Evolutionary conservation across 2,113 vertebrate species (phyloP), one percentile per base, ranked within the genome.

Genomic region (Vimba vimba): DNA sequence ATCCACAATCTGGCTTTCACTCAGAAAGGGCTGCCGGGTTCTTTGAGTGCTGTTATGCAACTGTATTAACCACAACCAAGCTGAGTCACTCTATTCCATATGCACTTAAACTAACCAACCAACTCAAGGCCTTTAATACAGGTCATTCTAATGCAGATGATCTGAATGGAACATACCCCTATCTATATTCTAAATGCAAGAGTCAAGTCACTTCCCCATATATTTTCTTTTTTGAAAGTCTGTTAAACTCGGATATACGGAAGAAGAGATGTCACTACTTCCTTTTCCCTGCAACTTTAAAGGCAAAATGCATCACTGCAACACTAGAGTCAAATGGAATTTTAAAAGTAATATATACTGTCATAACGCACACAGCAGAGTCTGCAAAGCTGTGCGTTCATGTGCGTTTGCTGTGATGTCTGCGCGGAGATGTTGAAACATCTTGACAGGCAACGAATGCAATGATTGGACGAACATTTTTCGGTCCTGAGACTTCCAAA

Each of bases 21-120:
- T 45, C 47, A 60, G 50, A 27, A 68, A 9, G 57, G 23, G n/a
- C 19, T 2, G 17, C 19, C 1, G 21, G 64, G 66, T 52, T 82
- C 27, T 47, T n/a, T 52, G 81, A 83, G 81, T 39, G 23, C 45
- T 39, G 64, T 83, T 83, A 83, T 39, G 66, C 23, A 82, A 82
- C 64, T 50, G 43, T 69, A 82, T 82, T 55, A 82, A 82, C 64
- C 80, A 69, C 80, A 69, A 43, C 11, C 33, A 79, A 69, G 64
- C 45, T 52, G 80, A 82, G 27, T 69, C 80, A 82, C 80, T 33
- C 1, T 9, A 50, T 69, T 69, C 8, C 62, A 52, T 27, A 59
- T 60, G 30, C 55, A 60, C 77, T 79, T 36, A 19, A 52, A 55
- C 47, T 33, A 77, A 55, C 17, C 6, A 17, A 30, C 75, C 8